These are phyloP conservation scores for Champsocephalus esox DNA, from an alignment of 2,797 vertebrate species.

Conservation along the genomic window DNA sequence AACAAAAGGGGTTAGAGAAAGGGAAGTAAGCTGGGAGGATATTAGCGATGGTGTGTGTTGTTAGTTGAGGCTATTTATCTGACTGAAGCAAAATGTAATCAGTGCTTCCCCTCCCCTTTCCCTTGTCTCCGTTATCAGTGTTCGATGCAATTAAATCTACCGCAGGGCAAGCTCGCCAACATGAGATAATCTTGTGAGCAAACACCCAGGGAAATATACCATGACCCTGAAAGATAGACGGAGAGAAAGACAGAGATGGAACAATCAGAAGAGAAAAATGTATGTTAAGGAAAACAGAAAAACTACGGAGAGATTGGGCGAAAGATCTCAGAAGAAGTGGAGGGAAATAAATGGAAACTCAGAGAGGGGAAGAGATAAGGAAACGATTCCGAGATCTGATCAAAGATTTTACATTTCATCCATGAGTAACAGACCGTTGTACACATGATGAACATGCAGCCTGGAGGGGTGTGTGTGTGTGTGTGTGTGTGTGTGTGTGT, in stretches of 20 bases:
- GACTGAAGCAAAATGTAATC: slow-evolving; percentile 69
- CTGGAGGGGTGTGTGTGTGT: slow-evolving; percentile 11
- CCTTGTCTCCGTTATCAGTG: slow-evolving; percentile 63
- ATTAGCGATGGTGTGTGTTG: slow-evolving; percentile 62
- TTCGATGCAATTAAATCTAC: slow-evolving; percentile 76
- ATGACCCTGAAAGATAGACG: slow-evolving; percentile 57
- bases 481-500: background rate
- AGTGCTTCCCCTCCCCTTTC: slow-evolving; percentile 42
- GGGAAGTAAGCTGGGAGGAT: slow-evolving; percentile 48
- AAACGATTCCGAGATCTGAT: slow-evolving; percentile 18
- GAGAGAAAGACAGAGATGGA: slow-evolving; percentile 34
- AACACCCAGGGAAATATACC: slow-evolving; percentile 76
- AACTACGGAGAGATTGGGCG: background rate
- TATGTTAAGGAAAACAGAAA: slow-evolving; percentile 9
- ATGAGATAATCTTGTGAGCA: slow-evolving; percentile 68
- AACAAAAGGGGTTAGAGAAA: slow-evolving; percentile 26
- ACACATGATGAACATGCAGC: slow-evolving; percentile 43
- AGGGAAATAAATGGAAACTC: background rate
- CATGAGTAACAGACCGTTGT: slow-evolving; percentile 36
- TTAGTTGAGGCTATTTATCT: slow-evolving; percentile 71
- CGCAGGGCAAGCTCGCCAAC: slow-evolving; percentile 62
- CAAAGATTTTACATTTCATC: slow-evolving; percentile 46
- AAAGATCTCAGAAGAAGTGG: no score
- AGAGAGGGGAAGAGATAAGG: background rate
- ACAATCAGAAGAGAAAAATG: slow-evolving; percentile 24